A percentile compares a stretch with the other conserved stretches of the same genome.
Evolutionary conservation across 2,888 invertebrate genomes (phyloP).

Genomic region (Ormyrus rosae): DNA sequence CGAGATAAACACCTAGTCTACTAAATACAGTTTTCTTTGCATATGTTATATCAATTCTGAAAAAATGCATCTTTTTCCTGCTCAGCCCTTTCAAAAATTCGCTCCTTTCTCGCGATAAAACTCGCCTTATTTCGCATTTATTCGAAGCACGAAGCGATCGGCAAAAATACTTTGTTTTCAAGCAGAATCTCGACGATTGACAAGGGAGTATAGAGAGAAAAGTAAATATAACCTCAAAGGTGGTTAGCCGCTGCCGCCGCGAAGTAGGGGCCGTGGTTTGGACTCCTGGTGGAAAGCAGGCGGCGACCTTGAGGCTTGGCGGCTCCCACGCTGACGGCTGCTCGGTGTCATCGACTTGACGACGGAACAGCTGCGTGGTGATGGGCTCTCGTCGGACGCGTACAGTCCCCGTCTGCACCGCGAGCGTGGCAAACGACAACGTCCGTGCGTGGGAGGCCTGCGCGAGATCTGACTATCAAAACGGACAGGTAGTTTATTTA

Average conservation of each 20-base stretch:
- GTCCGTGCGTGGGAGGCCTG: background rate
- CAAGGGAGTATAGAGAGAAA: background rate
- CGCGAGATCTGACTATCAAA: background rate
- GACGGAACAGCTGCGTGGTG: conserved; percentile 29
- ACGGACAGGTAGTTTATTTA: background rate
- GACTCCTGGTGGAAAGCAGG: background rate
- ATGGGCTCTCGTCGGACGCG: background rate
- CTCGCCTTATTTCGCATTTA: too few relatives aligned
- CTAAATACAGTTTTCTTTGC: too few relatives aligned
- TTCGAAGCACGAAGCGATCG: too few relatives aligned
- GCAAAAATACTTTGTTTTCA: background rate
- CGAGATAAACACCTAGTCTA: too few relatives aligned
- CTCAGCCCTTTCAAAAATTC: too few relatives aligned
- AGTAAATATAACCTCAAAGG: conserved; percentile 49
- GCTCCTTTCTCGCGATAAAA: too few relatives aligned
- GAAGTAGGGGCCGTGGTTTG: background rate
- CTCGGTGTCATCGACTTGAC: conserved; percentile 23
- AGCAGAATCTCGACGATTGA: background rate
- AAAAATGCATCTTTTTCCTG: too few relatives aligned
- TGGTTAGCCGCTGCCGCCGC: background rate
- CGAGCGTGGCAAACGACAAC: conserved; percentile 37
- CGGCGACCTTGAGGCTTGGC: background rate
- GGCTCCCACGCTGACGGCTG: conserved; percentile 12
- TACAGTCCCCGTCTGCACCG: conserved; percentile 3
- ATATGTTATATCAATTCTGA: too few relatives aligned